phyloP scores from a whole-genome alignment of 1,140 invertebrate genomes.

The Schlechtendalia chinensis region DNA sequence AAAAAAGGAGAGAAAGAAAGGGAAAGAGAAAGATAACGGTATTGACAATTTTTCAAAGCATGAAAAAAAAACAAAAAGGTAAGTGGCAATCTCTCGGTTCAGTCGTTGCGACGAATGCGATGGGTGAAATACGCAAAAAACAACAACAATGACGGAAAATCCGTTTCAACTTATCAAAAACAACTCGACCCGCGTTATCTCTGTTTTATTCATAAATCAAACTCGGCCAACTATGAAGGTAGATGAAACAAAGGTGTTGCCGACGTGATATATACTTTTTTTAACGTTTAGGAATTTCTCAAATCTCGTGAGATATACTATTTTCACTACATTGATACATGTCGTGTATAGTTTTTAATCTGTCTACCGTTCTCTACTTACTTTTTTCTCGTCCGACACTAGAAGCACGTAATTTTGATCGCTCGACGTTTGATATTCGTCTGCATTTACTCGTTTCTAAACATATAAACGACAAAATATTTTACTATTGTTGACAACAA shows the following conservation, averaged over 20 bases:
- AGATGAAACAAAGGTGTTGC: too few species aligned
- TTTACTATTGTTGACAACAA: not conserved
- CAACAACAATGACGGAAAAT: not conserved
- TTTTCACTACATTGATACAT: not conserved
- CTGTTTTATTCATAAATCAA: not conserved
- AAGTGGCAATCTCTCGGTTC: constrained; percentile 38
- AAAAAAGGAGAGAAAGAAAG: not conserved
- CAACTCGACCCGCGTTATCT: not conserved
- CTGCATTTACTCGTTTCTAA: constrained; percentile 73
- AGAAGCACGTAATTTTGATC: constrained; percentile 73
- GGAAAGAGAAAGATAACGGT: not conserved
- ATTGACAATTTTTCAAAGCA: constrained; percentile 1
- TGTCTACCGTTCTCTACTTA: constrained; percentile 47
- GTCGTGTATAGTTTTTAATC: too few species aligned
- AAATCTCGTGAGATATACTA: not conserved
- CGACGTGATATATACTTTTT: not conserved
- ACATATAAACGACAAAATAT: not conserved
- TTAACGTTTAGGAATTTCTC: not conserved
- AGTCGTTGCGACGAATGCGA: not conserved
- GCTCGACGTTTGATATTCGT: constrained; percentile 71
- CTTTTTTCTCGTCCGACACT: constrained; percentile 65
- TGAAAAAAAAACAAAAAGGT: constrained; percentile 10
- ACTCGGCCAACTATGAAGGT: not conserved
- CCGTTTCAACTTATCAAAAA: not conserved
- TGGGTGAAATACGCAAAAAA: not conserved